Base-by-base conservation (phyloP, 2,113 vertebrate genomes). In the Oenanthe oenanthe region DNA sequence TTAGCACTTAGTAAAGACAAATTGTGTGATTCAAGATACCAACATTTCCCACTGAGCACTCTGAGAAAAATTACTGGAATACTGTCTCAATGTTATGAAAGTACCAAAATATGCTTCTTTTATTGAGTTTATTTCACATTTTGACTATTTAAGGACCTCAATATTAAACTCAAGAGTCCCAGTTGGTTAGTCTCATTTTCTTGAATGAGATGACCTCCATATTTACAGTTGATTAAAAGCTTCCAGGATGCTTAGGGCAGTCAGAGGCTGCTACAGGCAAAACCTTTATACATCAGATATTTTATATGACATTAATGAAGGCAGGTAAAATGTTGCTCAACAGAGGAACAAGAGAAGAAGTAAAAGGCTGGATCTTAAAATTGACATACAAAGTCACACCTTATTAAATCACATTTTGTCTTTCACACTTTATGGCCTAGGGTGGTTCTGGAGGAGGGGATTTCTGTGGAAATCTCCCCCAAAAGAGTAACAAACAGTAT, bases 11-110 rank as follows among this genome's bases (percentile, higher is more conserved):
- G 22, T 57, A 75, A 73, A 94, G 93, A 90, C 66, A 89, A 68
- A 91, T 87, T 31, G 79, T 82, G 83, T 85, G 85, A 93, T 94
- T 95, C 54, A 53, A 81, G 91, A 88, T 63, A 77, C 40, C 63
- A 83, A 3, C 31, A 34, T 93, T 94, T 96, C 94, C 85, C 90
- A 95, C 75, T 90, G 93, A 92, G 48, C 56, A 84, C 67, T 83
- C 85, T 94, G 93, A 94, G 92, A 95, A 97, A 95, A 96, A 97
- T 94, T 82, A 88, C 75, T 94, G 93, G 90, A 93, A 96, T 94
- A 97, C 28, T 38, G 38, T 74, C 71, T 80, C 51, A 32, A 5
- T 92, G 71, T 85, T 93, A 83, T 86, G 89, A 84, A 90, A 94
- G 40, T 65, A 54, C 19, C 43, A 40, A 96, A 96, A 88, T 83